Evolutionary conservation across 1,140 invertebrate genomes (phyloP).

Genomic region (Cheumatopsyche charites): DNA sequence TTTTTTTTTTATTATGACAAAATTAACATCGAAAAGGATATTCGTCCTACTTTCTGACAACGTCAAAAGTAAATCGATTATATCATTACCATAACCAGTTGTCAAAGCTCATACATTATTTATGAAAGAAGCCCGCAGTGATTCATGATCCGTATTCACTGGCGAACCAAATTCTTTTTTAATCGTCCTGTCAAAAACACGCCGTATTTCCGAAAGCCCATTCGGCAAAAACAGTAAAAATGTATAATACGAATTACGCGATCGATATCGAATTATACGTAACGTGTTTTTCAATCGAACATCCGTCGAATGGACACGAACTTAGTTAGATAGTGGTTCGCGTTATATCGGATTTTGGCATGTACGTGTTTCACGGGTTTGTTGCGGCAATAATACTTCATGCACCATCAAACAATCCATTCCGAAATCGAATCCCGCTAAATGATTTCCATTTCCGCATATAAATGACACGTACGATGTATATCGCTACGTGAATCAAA

Average conservation of each 20-base stretch:
- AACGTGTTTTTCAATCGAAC: too few species aligned
- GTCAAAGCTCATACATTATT: slow-evolving; percentile 10
- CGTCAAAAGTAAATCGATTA: slow-evolving; percentile 16
- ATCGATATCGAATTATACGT: too few species aligned
- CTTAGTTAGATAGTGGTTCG: neutral
- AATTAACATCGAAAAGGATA: too few species aligned
- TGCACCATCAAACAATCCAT: slow-evolving; percentile 41
- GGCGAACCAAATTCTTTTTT: neutral
- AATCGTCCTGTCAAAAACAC: neutral
- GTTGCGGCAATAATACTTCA: slow-evolving; percentile 36
- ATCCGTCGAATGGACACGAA: too few species aligned
- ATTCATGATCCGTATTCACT: slow-evolving; percentile 5
- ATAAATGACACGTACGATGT: slow-evolving; percentile 29
- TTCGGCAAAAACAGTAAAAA: too few species aligned
- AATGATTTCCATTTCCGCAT: slow-evolving; percentile 40
- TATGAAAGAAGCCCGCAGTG: slow-evolving; percentile 1
- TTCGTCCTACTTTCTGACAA: neutral
- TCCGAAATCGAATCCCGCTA: slow-evolving; percentile 42
- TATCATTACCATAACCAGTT: slow-evolving; percentile 21
- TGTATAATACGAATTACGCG: too few species aligned
- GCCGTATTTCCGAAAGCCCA: too few species aligned
- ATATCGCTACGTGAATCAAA: slow-evolving; percentile 4
- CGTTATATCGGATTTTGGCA: neutral
- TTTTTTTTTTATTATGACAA: too few species aligned
- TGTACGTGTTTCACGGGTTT: slow-evolving; percentile 1